These are phyloP conservation scores for Meles meles DNA, from an alignment of 2,113 vertebrate genomes.

Conservation along the genomic window DNA sequence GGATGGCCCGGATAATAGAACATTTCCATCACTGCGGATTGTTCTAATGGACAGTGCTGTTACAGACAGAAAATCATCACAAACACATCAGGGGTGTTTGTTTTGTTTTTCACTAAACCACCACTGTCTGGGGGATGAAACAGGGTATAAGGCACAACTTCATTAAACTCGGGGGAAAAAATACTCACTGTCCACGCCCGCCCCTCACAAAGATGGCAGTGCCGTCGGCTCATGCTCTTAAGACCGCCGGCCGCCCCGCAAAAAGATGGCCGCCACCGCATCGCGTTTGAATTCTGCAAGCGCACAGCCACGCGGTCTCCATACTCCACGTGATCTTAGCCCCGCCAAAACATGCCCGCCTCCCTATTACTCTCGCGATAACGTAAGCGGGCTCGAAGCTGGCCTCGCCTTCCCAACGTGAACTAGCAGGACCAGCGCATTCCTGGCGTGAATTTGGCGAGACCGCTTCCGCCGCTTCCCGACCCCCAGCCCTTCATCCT, in stretches of 20 bases:
- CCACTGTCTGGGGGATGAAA: not conserved
- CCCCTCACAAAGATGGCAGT: not conserved
- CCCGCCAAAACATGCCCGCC: fast-evolving
- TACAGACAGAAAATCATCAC: not conserved
- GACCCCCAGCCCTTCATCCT: too few species aligned
- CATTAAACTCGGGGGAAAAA: not conserved
- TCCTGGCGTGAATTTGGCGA: not conserved
- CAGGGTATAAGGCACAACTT: not conserved
- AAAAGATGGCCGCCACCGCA: not conserved
- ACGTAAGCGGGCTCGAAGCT: fast-evolving
- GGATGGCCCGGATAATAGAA: not conserved
- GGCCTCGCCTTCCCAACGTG: fast-evolving
- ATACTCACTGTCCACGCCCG: fast-evolving
- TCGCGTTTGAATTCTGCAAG: fast-evolving
- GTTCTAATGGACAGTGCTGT: not conserved
- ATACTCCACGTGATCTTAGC: not conserved
- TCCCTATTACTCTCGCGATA: conserved; percentile 4
- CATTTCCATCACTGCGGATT: not conserved
- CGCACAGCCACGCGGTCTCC: not conserved
- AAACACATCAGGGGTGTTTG: too few species aligned
- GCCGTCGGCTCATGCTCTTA: fast-evolving
- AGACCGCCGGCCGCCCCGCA: not conserved
- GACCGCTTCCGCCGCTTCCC: fast-evolving
- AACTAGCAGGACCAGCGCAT: fast-evolving
- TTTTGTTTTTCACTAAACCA: not conserved